Base-by-base conservation (phyloP, 2,113 vertebrate species). In the Pongo pygmaeus region DNA sequence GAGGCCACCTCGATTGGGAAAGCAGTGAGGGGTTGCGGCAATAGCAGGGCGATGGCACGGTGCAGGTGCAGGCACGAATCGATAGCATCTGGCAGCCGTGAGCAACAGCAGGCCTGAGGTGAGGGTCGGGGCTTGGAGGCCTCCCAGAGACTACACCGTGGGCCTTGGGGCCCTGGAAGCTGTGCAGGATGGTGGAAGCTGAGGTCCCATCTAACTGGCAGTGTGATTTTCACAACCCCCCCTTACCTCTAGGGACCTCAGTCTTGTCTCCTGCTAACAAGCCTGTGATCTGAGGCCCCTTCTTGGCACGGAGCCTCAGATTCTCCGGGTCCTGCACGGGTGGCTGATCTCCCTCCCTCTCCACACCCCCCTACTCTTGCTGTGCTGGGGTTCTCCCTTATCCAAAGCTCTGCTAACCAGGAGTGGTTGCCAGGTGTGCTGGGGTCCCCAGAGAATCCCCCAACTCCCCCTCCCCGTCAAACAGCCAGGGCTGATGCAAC, bases 401-500 rank as follows among this genome's bases (percentile, higher is more conserved):
- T 52, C 27, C 48, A 79, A 25, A 35, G 90, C 16, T 87, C 57
- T 1, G 14, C n/a, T 90, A 79, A 92, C 52, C 23, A 64, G 86
- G 57, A 94, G 79, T 5, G 0, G 92, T 75, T 97, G 95, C 97
- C 97, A 92, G 96, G 96, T 93, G 87, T 17, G 2, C 61, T 6
- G 4, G 46, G 46, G 87, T 59, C 98, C 92, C 94, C 38, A 80
- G 96, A 96, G 97, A 97, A 88, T 81, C 84, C 79, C 80, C 84
- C 81, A 20, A 75, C n/a, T 35, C 43, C 91, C 84, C 79, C 93
- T 74, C 87, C 92, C 88, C 78, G 89, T 40, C 27, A 80, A 86
- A 91, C 75, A 96, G 46, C 80, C n/a, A 40, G 27, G 93, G 97
- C 83, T 98, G 98, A 98, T 97, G 98, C 96, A 98, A 98, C 81